A percentile compares a stretch with the other conserved stretches of the same genome.
phyloP scores from a whole-genome alignment of 2,797 vertebrate species.

The Chelon auratus region DNA sequence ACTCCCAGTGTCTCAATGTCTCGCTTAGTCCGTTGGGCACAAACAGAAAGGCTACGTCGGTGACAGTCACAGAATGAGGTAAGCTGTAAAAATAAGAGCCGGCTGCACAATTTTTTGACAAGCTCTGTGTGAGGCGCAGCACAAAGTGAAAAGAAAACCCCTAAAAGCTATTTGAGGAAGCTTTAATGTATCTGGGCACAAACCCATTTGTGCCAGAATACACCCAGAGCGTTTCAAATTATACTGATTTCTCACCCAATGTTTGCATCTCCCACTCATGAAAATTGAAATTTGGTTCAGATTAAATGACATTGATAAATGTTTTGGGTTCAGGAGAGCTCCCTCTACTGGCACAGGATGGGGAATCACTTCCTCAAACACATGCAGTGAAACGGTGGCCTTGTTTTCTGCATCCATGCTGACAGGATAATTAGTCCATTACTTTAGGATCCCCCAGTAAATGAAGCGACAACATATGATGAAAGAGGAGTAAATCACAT shows the following conservation, averaged over 20 bases:
- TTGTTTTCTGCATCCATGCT: slow-evolving; percentile 26
- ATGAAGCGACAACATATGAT: neutral
- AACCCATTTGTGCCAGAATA: slow-evolving; percentile 83
- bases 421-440: slow-evolving; percentile 5
- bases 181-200: slow-evolving; percentile 81
- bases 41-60: slow-evolving; percentile 72
- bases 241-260: slow-evolving; percentile 83
- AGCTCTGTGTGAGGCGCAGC: slow-evolving; percentile 77
- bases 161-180: slow-evolving; percentile 80
- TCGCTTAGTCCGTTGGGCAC: slow-evolving; percentile 76
- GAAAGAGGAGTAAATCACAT: neutral
- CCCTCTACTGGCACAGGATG: slow-evolving; percentile 76
- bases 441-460: neutral
- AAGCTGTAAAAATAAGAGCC: slow-evolving; percentile 76
- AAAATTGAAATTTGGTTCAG: slow-evolving; percentile 85
- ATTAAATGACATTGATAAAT: slow-evolving; percentile 82
- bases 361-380: slow-evolving; percentile 33
- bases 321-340: slow-evolving; percentile 68
- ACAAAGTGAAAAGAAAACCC: slow-evolving; percentile 77
- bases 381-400: slow-evolving; percentile 34
- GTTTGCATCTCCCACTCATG: slow-evolving; percentile 84
- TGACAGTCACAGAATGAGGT: slow-evolving; percentile 81
- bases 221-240: slow-evolving; percentile 82
- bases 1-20: slow-evolving; percentile 76
- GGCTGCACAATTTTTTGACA: slow-evolving; percentile 78